Evolutionary conservation across 2,888 invertebrate genomes (phyloP).

Genomic region (Laspeyria flexula): DNA sequence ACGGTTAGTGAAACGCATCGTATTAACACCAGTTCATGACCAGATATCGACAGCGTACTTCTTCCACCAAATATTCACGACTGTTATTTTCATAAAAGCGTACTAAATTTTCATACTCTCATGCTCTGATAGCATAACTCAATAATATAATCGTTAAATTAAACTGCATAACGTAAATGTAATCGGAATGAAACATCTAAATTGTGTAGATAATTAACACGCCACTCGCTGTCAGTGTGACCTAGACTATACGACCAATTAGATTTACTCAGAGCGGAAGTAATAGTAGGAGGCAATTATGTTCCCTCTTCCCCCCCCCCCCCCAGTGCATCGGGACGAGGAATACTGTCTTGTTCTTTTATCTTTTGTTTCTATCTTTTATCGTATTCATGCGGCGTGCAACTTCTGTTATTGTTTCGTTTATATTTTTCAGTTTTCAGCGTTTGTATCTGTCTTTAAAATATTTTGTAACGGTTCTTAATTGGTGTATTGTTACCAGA

Average conservation of each 20-base stretch:
- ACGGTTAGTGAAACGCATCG: too few relatives aligned
- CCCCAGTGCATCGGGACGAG: constrained; percentile 3
- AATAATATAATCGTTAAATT: not conserved
- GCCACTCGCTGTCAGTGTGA: constrained; percentile 20
- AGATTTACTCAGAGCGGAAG: constrained; percentile 52
- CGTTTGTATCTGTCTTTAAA: not conserved
- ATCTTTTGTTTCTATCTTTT: constrained; percentile 2
- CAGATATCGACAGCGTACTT: too few relatives aligned
- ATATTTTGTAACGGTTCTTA: not conserved
- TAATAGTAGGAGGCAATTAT: constrained; percentile 48
- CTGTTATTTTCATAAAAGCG: not conserved
- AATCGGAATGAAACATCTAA: not conserved
- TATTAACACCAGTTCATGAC: too few relatives aligned
- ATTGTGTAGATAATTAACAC: not conserved
- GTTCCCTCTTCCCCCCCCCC: constrained; percentile 9
- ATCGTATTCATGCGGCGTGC: not conserved
- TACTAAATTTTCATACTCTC: not conserved
- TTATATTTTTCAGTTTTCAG: not conserved
- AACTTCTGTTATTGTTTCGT: not conserved
- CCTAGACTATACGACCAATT: constrained; percentile 44
- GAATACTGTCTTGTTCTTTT: constrained; percentile 8
- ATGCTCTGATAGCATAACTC: not conserved
- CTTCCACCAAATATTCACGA: too few relatives aligned
- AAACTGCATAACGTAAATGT: not conserved
- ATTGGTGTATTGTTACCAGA: constrained; percentile 1